Base-by-base conservation (phyloP, 2,888 invertebrate genomes). In the Cerceris ruficornis region DNA sequence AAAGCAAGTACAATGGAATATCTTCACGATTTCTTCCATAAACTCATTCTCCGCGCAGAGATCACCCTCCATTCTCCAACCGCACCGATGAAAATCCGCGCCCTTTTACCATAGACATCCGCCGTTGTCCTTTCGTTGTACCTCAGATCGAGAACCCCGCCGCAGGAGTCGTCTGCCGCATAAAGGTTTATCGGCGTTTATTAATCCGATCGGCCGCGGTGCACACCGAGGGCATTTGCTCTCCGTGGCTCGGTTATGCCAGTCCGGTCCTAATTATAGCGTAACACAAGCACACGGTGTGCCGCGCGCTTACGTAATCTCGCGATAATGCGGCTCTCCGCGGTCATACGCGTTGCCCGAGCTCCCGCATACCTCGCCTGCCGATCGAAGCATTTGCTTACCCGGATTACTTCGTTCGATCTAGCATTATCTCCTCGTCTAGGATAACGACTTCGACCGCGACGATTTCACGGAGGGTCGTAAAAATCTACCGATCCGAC, bases 241-340 rank as follows among this genome's bases (percentile, higher is more conserved):
- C 59, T 59, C 52, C 59, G 15, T 49, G 54, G 75, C 76, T 80
- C 69, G 82, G 81, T 84, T 85, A 81, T 82, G 80, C 74, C 79
- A 75, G 86, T 62, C 81, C 77, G 82, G 80, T 81, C 88, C 90
- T 88, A 88, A 90, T 88, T 89, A 89, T 86, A 86, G 86, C 85
- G 85, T 86, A 88, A 88, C 86, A 86, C 87, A 81, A 85, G 83
- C 82, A 81, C 77, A 82, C 78, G 77, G 84, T 83, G 80, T 77
- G 84, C 86, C 81, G 82, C 81, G 82, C 76, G 87, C 88, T 88
- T 88, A 87, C 88, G 89, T 88, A 89, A 89, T 87, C 80, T 69
- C 78, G 71, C 86, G 86, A 88, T 87, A 87, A 88, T 87, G 87
- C 86, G 81, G 82, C 85, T 83, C 82, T 69, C 65, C 75, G 60